phyloP scores from a whole-genome alignment of 2,113 vertebrate genomes.

The Lepidothrix coronata region DNA sequence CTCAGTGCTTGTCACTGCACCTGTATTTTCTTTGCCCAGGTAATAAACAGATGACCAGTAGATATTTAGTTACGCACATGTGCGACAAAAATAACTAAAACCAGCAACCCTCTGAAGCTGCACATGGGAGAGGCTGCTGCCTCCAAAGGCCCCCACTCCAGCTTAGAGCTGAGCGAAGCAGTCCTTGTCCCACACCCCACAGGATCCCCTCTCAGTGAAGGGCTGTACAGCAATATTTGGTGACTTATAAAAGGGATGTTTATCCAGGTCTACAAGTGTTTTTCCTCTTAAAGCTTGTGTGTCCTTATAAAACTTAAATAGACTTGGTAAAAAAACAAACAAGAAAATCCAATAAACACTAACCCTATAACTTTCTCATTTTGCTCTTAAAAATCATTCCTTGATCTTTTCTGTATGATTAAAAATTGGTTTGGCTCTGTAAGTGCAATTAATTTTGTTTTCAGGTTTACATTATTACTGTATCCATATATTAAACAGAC shows the following conservation, averaged over 20 bases:
- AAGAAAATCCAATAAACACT: not conserved
- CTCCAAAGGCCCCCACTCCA: not conserved
- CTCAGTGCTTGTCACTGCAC: not conserved
- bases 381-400: not conserved
- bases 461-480: not conserved
- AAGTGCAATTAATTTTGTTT: not conserved
- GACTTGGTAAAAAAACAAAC: not conserved
- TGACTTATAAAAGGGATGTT: not conserved
- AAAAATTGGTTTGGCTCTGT: not conserved
- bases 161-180: fast-evolving
- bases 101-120: not conserved
- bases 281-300: not conserved
- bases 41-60: not conserved
- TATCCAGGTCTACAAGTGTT: not conserved
- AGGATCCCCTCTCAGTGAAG: not conserved
- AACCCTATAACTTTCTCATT: not conserved
- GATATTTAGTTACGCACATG: fast-evolving
- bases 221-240: not conserved
- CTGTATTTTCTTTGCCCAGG: not conserved
- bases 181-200: fast-evolving
- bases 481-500: not conserved
- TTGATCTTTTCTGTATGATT: not conserved
- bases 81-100: not conserved
- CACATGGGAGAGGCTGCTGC: fast-evolving
- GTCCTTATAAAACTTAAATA: not conserved